Evolutionary conservation across 2,113 vertebrate genomes (phyloP), one percentile per base, ranked within the genome.

Genomic region (Platichthys flesus): DNA sequence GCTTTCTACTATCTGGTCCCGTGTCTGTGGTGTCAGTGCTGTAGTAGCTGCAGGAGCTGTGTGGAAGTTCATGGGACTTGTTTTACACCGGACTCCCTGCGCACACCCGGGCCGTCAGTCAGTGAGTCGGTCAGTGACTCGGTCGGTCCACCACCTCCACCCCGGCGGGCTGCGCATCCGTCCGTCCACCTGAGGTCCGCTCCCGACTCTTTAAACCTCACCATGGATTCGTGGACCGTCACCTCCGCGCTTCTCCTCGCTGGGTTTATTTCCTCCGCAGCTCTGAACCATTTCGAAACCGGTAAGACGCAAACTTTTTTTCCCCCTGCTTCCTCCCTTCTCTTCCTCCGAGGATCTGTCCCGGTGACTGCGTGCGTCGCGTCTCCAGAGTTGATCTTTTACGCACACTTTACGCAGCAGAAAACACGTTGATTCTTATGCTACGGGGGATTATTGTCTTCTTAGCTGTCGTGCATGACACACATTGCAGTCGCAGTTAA

Each of bases 171-270:
- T 49, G 87, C 84, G 91, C 92, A 81, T 79, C 90, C 70, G 84
- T 88, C 82, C 75, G 65, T 21, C 78, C 92, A 94, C 92, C 92
- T 94, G 91, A 89, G 83, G 80, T 31, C 31, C 6, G 5, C 31
- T 31, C 1, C 31, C 5, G 52, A 63, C 78, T 18, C 42, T 78
- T 67, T 70, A 62, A 26, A 24, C 9, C 51, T 3, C 83, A 75
- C 88, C 56, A 95, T 95, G 94, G 91, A 94, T 88, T 78, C 92
- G 81, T 84, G 89, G 91, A 93, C 86, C 65, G 58, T 82, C 80
- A 45, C 84, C 47, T 90, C 88, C 54, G 79, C 91, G 57, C 87
- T 94, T n/a, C 86, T 95, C 20, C 86, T 95, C n/a, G 85, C 87
- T 62, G 88, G 84, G 31, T 87, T 93, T 59, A 67, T 93, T 47